These are phyloP conservation scores for Miniopterus natalensis DNA, from an alignment of 2,113 vertebrate species.

Conservation along the genomic window DNA sequence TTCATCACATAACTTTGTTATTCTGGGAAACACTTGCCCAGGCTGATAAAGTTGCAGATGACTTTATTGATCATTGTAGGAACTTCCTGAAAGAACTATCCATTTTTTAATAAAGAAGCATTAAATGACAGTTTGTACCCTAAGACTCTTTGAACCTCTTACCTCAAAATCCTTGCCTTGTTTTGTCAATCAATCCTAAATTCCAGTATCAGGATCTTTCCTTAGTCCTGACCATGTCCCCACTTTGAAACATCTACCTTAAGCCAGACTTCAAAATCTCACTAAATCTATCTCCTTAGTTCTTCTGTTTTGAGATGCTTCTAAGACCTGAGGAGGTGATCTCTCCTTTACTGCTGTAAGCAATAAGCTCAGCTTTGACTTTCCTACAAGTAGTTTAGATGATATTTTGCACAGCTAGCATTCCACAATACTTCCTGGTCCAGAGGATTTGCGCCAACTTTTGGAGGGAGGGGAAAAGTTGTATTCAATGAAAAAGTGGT, in stretches of 20 bases:
- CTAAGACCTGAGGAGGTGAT: neutral
- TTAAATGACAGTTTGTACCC: neutral
- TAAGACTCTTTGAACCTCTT: neutral
- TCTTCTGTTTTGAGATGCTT: neutral
- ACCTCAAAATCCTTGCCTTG: neutral
- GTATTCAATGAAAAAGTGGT: neutral
- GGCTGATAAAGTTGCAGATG: neutral
- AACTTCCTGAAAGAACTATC: neutral
- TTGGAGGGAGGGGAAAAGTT: slow-evolving; percentile 25
- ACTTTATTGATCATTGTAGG: neutral
- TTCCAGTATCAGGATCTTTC: neutral
- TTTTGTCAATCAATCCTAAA: neutral
- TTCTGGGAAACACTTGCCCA: neutral
- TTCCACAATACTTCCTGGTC: neutral
- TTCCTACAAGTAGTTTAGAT: neutral
- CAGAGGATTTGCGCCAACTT: neutral
- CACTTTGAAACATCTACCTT: neutral
- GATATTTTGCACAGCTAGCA: neutral
- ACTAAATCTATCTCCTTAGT: neutral
- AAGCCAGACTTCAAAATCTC: neutral
- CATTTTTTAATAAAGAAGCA: slow-evolving; percentile 17
- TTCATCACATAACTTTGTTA: neutral
- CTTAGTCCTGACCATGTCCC: neutral
- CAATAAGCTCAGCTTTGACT: neutral
- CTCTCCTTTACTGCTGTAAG: neutral